A percentile compares a stretch with the other conserved stretches of the same genome.
These are phyloP conservation scores for Caenorhabditis tropicalis DNA, from an alignment of 1,140 invertebrate genomes.

Conservation along the genomic window DNA sequence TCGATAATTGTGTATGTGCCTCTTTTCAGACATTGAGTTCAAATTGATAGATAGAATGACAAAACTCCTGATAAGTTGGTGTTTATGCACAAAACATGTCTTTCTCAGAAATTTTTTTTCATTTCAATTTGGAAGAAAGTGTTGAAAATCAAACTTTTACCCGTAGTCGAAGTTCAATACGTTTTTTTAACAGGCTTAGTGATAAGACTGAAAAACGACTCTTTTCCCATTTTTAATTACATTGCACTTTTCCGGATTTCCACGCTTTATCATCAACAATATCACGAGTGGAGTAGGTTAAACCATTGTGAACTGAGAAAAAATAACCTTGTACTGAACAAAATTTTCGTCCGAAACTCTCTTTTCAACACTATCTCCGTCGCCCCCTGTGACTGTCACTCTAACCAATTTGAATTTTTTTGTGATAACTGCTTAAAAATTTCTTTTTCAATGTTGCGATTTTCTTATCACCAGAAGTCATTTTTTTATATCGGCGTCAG, in stretches of 20 bases:
- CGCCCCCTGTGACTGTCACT: background rate
- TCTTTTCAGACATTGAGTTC: no score
- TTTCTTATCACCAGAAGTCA: constrained; percentile 36
- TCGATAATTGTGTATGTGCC: no score
- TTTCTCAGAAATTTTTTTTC: background rate
- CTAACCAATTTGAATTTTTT: constrained; percentile 27
- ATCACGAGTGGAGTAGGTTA: background rate
- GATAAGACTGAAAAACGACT: constrained; percentile 8
- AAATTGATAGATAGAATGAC: no score
- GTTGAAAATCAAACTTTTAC: no score
- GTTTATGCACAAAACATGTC: no score
- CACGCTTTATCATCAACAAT: background rate
- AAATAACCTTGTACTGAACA: background rate
- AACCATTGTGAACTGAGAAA: background rate
- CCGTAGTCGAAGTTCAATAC: no score
- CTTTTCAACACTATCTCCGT: background rate
- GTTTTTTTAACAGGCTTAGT: background rate
- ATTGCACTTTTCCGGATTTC: constrained; percentile 34
- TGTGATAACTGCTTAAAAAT: background rate
- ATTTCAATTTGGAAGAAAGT: no score
- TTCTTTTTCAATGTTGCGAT: constrained; percentile 4
- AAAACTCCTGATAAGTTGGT: no score
- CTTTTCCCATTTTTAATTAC: background rate
- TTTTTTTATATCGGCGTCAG: constrained; percentile 31
- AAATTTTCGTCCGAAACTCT: background rate